A percentile compares a stretch with the other conserved stretches of the same genome.
Evolutionary conservation across 2,113 vertebrate species (phyloP).

Genomic region (Colistium nudipinnis): DNA sequence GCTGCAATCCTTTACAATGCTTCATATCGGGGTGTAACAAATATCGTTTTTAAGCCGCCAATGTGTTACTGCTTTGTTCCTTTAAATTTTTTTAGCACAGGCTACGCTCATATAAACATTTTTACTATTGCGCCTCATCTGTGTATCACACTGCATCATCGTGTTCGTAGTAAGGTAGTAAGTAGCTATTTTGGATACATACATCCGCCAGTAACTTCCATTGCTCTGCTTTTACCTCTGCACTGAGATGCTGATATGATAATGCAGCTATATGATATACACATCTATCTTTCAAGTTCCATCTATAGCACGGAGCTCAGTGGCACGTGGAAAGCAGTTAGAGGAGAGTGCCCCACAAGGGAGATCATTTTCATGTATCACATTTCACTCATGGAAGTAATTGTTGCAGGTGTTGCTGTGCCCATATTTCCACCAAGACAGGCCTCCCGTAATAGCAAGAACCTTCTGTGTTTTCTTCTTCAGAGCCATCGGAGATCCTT

Average conservation of each 20-base stretch:
- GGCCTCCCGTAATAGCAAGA: background rate
- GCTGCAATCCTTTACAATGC: background rate
- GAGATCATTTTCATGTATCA: constrained; percentile 30
- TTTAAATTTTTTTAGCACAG: background rate
- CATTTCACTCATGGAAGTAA: constrained; percentile 31
- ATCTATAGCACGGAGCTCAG: background rate
- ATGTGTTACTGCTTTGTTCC: background rate
- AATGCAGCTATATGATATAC: constrained; percentile 46
- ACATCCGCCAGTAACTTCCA: constrained; percentile 5
- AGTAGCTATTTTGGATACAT: constrained; percentile 16
- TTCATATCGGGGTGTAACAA: background rate
- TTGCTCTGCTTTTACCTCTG: constrained; percentile 18
- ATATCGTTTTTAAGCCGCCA: background rate
- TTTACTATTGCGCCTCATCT: background rate
- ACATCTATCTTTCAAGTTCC: constrained; percentile 32
- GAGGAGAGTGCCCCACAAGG: constrained; percentile 12
- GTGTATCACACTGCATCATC: background rate
- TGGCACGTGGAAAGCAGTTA: constrained; percentile 9
- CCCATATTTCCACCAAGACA: constrained; percentile 3
- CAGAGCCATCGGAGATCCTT: constrained; percentile 74
- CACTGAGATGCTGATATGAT: constrained; percentile 41
- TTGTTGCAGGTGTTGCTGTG: background rate
- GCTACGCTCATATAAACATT: too few species aligned
- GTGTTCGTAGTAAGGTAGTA: background rate
- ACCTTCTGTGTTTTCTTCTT: constrained; percentile 30